Base-by-base conservation (phyloP, 1,140 invertebrate genomes). In the Drosophila virilis region DNA sequence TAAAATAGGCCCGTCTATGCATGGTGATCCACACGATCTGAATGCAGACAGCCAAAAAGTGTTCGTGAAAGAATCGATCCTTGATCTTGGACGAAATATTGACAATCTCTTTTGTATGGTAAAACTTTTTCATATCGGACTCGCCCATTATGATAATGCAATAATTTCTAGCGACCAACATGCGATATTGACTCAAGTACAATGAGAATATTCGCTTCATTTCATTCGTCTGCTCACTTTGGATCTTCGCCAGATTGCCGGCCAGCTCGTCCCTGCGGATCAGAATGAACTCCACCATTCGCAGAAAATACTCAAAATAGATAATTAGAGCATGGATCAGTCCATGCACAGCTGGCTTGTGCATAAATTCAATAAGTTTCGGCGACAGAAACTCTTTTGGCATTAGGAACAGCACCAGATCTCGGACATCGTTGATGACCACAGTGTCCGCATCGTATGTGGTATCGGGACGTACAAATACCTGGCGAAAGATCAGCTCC, bases 161-260 rank as follows among this genome's bases (percentile, higher is more conserved):
- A 8, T 50, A 50, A 22, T 32, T 50, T 17, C 48, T 32, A 5
- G 48, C 48, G 5, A 32, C 48, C 12, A 50, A n/a, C 12, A 50
- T 50, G 28, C 48, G 48, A 8, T 50, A 50, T 12, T 22, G 22
- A 0, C 22, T 32, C 48, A 50, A 8, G 7, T 50, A n/a, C 0
- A 10, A 8, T 7, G 48, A 50, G 12, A 50, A 50, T 50, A 50
- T 33, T 13, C 28, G 28, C 28, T 50, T 50, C 48, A 33, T 32
- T 32, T 50, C 48, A 8, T 50, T 50, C 7, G 48, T 50, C 48
- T 50, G 48, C 9, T 50, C 48, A 8, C 48, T 50, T 32, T 50
- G 48, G 22, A 50, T 9, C 28, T 50, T 22, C 1, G 48, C 28
- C 48, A 50, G 8, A 0, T 50, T 50, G 6, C 28, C 28, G 1